Evolutionary conservation across 37 sponge, comb jelly and placozoan species (phyloP), one percentile per base, ranked within the genome.

Genomic region (Aplysina aerophoba): DNA sequence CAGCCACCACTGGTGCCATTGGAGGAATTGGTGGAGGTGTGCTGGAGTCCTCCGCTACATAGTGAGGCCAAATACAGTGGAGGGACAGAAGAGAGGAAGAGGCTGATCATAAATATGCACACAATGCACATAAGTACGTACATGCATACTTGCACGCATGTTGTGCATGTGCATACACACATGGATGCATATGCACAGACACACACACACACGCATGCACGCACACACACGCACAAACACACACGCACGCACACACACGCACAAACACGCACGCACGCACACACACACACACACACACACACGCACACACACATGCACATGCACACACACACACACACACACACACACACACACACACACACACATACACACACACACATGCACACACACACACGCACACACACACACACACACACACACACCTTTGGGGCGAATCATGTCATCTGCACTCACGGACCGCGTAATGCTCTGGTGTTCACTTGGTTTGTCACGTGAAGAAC

Each of bases 211-310:
- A 69, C 66, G 22, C 1, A 30, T 3, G 30, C 71, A 27, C 71
- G 6, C 71, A 27, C 71, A 27, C 34, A 27, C 71, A 69, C 71
- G 6, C 71, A 4, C 34, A 30, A 0, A 69, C 71, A 69, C 71
- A 30, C 71, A 69, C 34, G 30, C 71, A 69, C 33, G 34, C 33
- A 69, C 71, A 69, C 71, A 69, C 34, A 69, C 71, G 30, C 71
- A 69, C 71, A 69, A 33, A 69, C 71, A 69, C 71, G 30, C 71
- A 69, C 71, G 30, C 71, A 69, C 71, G 30, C 71, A 69, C 71
- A 69, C 71, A 69, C 71, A 69, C 71, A 69, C 71, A 69, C 71
- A 69, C 34, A 35, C 17, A 30, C 19, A 69, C 71, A 30, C 34
- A 30, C 71, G 8, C 50, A 62, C 34, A n/a, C 71, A 30, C 34